These are phyloP conservation scores for Euleptes europaea DNA, from an alignment of 2,113 vertebrate genomes.

Conservation along the genomic window DNA sequence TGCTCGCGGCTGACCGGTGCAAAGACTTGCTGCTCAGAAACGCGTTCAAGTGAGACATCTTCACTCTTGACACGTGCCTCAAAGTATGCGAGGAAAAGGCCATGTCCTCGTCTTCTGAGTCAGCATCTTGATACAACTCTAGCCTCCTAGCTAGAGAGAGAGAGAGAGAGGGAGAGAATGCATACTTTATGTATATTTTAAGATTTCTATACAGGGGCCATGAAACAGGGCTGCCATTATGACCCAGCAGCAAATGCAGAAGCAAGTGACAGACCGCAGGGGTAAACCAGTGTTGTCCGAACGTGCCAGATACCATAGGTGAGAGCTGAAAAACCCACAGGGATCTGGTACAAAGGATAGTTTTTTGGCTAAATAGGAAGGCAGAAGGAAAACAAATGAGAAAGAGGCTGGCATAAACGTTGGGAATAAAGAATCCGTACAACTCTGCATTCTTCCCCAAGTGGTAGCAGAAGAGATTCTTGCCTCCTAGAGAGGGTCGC, in stretches of 20 bases:
- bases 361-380: no score
- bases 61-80: constrained; percentile 49
- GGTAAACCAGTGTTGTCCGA: no score
- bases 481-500: no score
- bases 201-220: not conserved
- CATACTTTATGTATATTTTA: not conserved
- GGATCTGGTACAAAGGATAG: not conserved
- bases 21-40: constrained; percentile 72
- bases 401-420: not conserved
- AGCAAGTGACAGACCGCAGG: not conserved
- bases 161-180: not conserved
- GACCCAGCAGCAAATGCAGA: not conserved
- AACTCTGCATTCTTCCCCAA: not conserved
- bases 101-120: constrained; percentile 58
- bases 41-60: constrained; percentile 65
- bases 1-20: constrained; percentile 65
- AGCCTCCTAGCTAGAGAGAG: constrained; percentile 77
- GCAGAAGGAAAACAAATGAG: not conserved
- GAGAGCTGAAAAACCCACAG: not conserved
- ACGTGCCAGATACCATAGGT: not conserved
- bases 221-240: not conserved
- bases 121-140: constrained; percentile 80
- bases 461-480: not conserved
- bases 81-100: constrained; percentile 37
- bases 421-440: not conserved